Conservation (phyloP, 2,888 invertebrate species). For the Drosophila lacicola region DNA sequence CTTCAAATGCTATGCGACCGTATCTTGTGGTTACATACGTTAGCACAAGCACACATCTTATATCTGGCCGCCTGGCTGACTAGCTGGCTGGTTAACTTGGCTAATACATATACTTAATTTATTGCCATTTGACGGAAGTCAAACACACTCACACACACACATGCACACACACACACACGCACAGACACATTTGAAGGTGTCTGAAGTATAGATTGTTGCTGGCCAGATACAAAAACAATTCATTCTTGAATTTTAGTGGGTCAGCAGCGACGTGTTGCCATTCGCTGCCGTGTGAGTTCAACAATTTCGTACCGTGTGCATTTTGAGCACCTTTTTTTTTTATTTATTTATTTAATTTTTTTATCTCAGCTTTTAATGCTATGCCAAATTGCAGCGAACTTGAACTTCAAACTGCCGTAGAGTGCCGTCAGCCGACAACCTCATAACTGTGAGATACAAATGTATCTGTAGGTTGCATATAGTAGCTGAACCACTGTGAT, state of each 20-base stretch:
- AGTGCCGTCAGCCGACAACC: conserved; percentile 48
- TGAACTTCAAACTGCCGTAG: conserved; percentile 76
- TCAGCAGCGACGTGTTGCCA: conserved; percentile 38
- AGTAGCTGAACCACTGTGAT: conserved; percentile 19
- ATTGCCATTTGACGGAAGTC: conserved; percentile 77
- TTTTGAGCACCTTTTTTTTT: conserved; percentile 34
- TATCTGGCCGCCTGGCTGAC: conserved; percentile 11
- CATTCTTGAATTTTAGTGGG: conserved; percentile 78
- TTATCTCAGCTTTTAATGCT: conserved; percentile 34
- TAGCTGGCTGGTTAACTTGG: conserved; percentile 20
- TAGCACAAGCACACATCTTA: conserved; percentile 24
- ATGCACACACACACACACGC: not conserved
- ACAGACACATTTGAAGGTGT: conserved; percentile 49
- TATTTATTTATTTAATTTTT: conserved; percentile 17
- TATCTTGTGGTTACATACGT: conserved; percentile 48
- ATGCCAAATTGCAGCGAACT: conserved; percentile 75
- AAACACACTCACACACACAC: conserved; percentile 35
- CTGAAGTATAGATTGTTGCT: conserved; percentile 28
- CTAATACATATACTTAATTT: conserved; percentile 68
- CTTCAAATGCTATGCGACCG: conserved; percentile 30
- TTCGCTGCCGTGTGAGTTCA: conserved; percentile 8
- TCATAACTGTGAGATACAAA: conserved; percentile 35
- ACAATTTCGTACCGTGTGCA: conserved; percentile 37
- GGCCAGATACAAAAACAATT: conserved; percentile 62
- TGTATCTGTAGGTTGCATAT: conserved; percentile 39